Percentiles rank a stretch among this genome's conserved stretches.
phyloP scores from a whole-genome alignment of 2,888 invertebrate species.

The Papilio elwesi region DNA sequence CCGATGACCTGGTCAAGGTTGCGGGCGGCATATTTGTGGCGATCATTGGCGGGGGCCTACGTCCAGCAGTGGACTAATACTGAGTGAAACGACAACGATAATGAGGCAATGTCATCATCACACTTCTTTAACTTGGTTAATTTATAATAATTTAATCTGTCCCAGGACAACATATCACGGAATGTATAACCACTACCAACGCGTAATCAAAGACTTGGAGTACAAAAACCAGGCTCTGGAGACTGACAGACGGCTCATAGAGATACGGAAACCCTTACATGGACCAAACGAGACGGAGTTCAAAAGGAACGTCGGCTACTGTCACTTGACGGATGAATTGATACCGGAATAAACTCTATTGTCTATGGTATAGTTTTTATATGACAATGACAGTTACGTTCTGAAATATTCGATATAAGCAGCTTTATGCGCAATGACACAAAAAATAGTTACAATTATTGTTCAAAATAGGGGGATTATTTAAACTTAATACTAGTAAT shows the following conservation, averaged over 20 bases:
- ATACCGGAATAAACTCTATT: slow-evolving; percentile 55
- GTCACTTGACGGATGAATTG: slow-evolving; percentile 88
- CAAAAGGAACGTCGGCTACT: slow-evolving; percentile 88
- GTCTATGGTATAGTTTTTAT: background rate
- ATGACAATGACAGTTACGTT: background rate
- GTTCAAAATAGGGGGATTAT: too few relatives aligned
- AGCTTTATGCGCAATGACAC: too few relatives aligned
- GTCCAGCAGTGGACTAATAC: too few relatives aligned
- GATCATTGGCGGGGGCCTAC: too few relatives aligned
- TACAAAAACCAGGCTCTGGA: slow-evolving; percentile 91
- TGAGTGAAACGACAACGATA: too few relatives aligned
- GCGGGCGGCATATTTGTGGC: too few relatives aligned
- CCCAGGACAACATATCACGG: slow-evolving; percentile 86
- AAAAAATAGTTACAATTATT: too few relatives aligned
- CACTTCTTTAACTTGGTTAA: background rate
- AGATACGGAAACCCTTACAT: slow-evolving; percentile 86
- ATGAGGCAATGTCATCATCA: too few relatives aligned
- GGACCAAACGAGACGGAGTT: slow-evolving; percentile 85
- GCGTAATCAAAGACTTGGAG: slow-evolving; percentile 87
- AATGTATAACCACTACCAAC: slow-evolving; percentile 73
- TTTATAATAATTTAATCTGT: background rate
- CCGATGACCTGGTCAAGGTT: too few relatives aligned
- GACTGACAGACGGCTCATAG: slow-evolving; percentile 90
- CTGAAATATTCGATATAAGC: background rate
- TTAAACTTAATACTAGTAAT: background rate